These are phyloP conservation scores for Tachypleus tridentatus DNA, from an alignment of 1,140 invertebrate species.

Conservation along the genomic window DNA sequence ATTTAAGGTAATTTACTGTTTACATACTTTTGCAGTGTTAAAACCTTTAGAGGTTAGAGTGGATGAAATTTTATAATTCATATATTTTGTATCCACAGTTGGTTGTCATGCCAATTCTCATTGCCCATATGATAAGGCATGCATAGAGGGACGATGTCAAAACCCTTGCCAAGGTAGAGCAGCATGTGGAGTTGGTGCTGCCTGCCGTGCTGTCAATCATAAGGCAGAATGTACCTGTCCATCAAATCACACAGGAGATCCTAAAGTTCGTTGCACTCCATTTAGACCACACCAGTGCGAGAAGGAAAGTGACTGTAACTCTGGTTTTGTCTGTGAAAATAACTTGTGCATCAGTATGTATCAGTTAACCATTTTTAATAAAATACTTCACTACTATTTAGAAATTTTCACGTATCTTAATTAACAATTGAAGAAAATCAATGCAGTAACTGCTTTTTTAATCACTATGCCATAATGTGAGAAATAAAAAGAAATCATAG, in stretches of 20 bases:
- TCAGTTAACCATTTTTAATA: no score
- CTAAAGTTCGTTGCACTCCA: slow-evolving; percentile 35
- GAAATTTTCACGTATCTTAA: no score
- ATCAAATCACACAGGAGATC: slow-evolving; percentile 49
- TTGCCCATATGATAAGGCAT: slow-evolving; percentile 24
- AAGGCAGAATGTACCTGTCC: slow-evolving; percentile 66
- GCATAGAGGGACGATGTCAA: slow-evolving; percentile 49
- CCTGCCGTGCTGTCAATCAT: slow-evolving; percentile 65
- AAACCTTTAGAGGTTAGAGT: no score
- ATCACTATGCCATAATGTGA: no score
- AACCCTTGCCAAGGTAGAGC: slow-evolving; percentile 59
- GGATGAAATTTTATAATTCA: no score
- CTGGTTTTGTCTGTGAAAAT: slow-evolving; percentile 49
- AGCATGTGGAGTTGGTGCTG: slow-evolving; percentile 70
- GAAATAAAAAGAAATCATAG: no score
- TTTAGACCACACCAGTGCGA: slow-evolving; percentile 55
- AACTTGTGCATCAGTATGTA: slow-evolving; percentile 19
- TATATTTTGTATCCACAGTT: background rate
- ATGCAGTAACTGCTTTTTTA: no score
- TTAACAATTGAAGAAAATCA: no score
- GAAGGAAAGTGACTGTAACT: slow-evolving; percentile 48
- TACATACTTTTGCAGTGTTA: no score
- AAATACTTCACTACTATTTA: no score
- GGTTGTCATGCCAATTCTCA: slow-evolving; percentile 26
- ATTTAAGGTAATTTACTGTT: no score